phyloP scores from a whole-genome alignment of 2,888 invertebrate genomes.

The Anarsia innoxiella region DNA sequence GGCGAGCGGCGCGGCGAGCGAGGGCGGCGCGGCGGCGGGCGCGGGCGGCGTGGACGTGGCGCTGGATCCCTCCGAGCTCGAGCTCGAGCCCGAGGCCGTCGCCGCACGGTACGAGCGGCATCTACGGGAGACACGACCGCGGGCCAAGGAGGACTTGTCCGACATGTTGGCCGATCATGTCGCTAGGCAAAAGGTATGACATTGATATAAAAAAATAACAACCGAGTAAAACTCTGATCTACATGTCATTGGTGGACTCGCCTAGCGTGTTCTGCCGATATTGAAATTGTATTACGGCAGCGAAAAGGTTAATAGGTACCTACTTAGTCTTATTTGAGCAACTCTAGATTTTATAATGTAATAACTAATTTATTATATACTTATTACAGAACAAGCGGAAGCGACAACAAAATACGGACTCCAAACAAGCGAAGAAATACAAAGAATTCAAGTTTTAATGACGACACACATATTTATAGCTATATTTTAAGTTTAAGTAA shows the following conservation, averaged over 20 bases:
- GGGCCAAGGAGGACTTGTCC: slow-evolving; percentile 94
- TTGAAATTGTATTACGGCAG: too few relatives aligned
- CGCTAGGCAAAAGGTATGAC: slow-evolving; percentile 90
- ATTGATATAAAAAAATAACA: too few relatives aligned
- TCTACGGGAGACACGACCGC: slow-evolving; percentile 92
- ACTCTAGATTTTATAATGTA: too few relatives aligned
- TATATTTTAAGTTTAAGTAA: too few relatives aligned
- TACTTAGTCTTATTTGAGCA: too few relatives aligned
- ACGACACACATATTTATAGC: slow-evolving; percentile 22
- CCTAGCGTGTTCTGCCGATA: too few relatives aligned
- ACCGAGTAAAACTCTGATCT: too few relatives aligned
- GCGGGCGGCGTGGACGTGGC: slow-evolving; percentile 92
- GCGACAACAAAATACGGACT: slow-evolving; percentile 91
- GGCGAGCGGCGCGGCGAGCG: slow-evolving; percentile 26
- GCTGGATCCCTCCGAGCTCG: slow-evolving; percentile 97
- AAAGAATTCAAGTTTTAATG: slow-evolving; percentile 96
- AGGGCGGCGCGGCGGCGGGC: slow-evolving; percentile 34
- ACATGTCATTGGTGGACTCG: too few relatives aligned
- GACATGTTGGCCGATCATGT: slow-evolving; percentile 99
- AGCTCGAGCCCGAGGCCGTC: slow-evolving; percentile 97
- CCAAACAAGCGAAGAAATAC: slow-evolving; percentile 96
- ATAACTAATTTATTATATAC: slow-evolving; percentile 20
- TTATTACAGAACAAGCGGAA: slow-evolving; percentile 91
- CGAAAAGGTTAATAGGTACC: too few relatives aligned
- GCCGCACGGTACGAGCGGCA: slow-evolving; percentile 97